Percentiles rank a stretch among this genome's conserved stretches.
Conservation (phyloP, 2,888 invertebrate genomes). For the Polyommatus iphigenia region DNA sequence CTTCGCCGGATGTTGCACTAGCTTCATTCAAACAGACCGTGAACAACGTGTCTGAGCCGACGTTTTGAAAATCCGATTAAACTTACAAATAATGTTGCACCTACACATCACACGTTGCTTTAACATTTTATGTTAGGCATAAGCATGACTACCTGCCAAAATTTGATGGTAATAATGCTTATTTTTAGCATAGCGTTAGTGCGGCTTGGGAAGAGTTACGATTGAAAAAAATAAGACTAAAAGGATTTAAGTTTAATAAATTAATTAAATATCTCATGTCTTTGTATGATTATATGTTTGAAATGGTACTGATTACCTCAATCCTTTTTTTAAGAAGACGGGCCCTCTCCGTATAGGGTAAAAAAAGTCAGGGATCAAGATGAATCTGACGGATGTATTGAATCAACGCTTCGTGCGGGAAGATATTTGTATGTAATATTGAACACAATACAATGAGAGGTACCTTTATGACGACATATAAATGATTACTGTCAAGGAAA, state of each 20-base stretch:
- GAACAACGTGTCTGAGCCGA: constrained; percentile 12
- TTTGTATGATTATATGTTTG: too few species aligned
- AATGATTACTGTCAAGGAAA: not conserved
- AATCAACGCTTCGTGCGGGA: not conserved
- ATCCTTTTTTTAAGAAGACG: not conserved
- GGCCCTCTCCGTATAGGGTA: not conserved
- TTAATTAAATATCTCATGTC: too few species aligned
- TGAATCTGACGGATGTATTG: not conserved
- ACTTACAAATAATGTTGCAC: not conserved
- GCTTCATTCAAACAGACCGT: constrained; percentile 15
- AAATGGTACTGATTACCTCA: too few species aligned
- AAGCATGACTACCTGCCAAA: not conserved
- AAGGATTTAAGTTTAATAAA: too few species aligned
- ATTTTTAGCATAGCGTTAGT: too few species aligned
- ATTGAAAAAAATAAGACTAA: too few species aligned
- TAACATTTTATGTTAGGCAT: not conserved
- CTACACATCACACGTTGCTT: not conserved
- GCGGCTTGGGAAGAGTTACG: not conserved
- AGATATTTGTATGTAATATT: not conserved
- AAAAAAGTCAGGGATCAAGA: not conserved
- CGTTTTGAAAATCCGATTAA: not conserved
- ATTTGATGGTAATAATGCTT: not conserved
- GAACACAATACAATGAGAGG: not conserved
- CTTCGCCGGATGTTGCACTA: constrained; percentile 26
- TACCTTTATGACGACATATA: not conserved